Evolutionary conservation across 2,888 invertebrate species (phyloP).

Genomic region (Aricia artaxerxes): DNA sequence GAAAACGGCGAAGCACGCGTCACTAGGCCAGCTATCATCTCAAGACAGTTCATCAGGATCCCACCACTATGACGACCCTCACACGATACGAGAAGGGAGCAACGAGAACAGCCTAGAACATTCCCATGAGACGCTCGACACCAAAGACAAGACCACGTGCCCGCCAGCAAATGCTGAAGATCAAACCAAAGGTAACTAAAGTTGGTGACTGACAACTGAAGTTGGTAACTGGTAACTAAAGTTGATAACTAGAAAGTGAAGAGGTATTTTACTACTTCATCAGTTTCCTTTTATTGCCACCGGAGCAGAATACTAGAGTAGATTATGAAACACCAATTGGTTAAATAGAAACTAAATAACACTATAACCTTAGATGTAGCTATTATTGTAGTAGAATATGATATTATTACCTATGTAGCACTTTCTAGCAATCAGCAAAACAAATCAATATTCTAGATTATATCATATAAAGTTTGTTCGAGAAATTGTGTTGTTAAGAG

Average conservation of each 20-base stretch:
- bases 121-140: conserved; percentile 71
- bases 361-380: too few species aligned
- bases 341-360: too few species aligned
- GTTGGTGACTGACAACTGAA: too few species aligned
- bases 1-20: conserved; percentile 82
- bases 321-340: too few species aligned
- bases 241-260: too few species aligned
- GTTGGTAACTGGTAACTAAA: too few species aligned
- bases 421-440: background rate
- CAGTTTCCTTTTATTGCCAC: too few species aligned
- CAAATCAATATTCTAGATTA: background rate
- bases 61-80: conserved; percentile 76
- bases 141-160: conserved; percentile 60
- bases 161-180: conserved; percentile 62
- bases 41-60: conserved; percentile 75
- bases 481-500: conserved; percentile 38
- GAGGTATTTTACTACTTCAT: too few species aligned
- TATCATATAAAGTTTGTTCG: background rate
- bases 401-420: too few species aligned
- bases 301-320: too few species aligned
- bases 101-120: conserved; percentile 78
- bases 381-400: too few species aligned
- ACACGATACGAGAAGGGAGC: conserved; percentile 76
- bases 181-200: conserved; percentile 67
- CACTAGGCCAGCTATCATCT: conserved; percentile 77